Evolutionary conservation across 2,797 vertebrate species (phyloP).

Genomic region (Labroides dimidiatus): DNA sequence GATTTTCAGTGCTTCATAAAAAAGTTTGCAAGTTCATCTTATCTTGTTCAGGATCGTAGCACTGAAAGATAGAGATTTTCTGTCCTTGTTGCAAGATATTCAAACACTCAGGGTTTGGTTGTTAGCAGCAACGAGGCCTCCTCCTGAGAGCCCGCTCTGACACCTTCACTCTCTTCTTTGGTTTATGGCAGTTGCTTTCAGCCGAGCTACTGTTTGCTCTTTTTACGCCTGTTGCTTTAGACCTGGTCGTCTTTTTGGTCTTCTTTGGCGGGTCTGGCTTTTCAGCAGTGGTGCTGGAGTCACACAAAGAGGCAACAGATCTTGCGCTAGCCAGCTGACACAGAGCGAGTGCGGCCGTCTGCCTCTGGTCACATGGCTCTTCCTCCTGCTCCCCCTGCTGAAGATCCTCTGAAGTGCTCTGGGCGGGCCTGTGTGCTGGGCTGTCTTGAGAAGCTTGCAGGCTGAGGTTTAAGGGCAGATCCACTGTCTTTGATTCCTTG

Average conservation of each 20-base stretch:
- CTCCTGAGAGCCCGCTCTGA: constrained; percentile 84
- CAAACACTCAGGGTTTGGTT: constrained; percentile 12
- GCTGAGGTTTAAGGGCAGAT: constrained; percentile 93
- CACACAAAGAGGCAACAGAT: constrained; percentile 59
- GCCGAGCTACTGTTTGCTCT: constrained; percentile 79
- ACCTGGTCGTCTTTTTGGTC: constrained; percentile 6
- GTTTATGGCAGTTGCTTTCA: constrained; percentile 76
- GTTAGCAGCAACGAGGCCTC: constrained; percentile 87
- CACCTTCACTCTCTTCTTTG: constrained; percentile 81
- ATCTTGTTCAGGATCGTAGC: constrained; percentile 20
- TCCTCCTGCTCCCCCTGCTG: constrained; percentile 61
- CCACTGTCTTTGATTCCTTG: constrained; percentile 68
- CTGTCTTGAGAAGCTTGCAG: constrained; percentile 82
- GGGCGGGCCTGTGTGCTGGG: constrained; percentile 7
- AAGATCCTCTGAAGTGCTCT: constrained; percentile 39
- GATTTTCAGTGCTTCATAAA: constrained; percentile 56
- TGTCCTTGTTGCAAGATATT: constrained; percentile 9
- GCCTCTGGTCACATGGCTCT: constrained; percentile 91
- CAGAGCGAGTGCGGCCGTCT: constrained; percentile 93
- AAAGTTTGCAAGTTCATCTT: constrained; percentile 40
- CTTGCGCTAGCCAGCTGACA: constrained; percentile 93
- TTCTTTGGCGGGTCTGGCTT: constrained; percentile 25
- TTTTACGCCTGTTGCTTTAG: constrained; percentile 81
- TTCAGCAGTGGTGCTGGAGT: constrained; percentile 23
- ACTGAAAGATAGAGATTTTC: constrained; percentile 14